Conservation (phyloP, 1,140 invertebrate species). For the Drosophila mayri region DNA sequence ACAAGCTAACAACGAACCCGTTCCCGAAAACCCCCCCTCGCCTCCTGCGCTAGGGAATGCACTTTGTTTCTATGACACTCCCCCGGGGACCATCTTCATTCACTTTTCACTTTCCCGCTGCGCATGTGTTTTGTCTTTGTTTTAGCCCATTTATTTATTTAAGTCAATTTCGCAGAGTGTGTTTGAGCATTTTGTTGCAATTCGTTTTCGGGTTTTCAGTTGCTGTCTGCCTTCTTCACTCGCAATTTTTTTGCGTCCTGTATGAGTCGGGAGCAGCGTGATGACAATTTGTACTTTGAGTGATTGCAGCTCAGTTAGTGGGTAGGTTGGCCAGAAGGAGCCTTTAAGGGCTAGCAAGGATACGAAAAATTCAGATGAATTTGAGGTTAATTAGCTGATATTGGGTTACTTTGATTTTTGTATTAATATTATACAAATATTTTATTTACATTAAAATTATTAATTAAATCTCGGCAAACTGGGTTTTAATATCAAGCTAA, state of each 20-base stretch:
- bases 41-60: conserved; percentile 43
- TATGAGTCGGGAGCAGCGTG: conserved; percentile 48
- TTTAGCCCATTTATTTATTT: conserved; percentile 82
- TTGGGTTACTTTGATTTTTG: too few species aligned
- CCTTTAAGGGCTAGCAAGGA: background rate
- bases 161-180: conserved; percentile 82
- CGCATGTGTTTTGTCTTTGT: conserved; percentile 77
- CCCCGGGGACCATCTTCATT: conserved; percentile 26
- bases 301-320: conserved; percentile 49
- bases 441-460: too few species aligned
- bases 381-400: conserved; percentile 5
- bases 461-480: too few species aligned
- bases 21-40: too few species aligned
- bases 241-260: conserved; percentile 31
- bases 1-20: conserved; percentile 63
- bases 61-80: conserved; percentile 59
- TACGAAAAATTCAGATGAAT: background rate
- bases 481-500: too few species aligned
- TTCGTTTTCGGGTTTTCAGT: conserved; percentile 67
- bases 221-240: conserved; percentile 14
- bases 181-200: conserved; percentile 81
- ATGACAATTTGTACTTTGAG: conserved; percentile 78
- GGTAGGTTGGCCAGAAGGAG: conserved; percentile 2
- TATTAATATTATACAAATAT: too few species aligned
- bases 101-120: conserved; percentile 11